Evolutionary conservation across 1,140 invertebrate genomes (phyloP).

Genomic region (Delia radicum): DNA sequence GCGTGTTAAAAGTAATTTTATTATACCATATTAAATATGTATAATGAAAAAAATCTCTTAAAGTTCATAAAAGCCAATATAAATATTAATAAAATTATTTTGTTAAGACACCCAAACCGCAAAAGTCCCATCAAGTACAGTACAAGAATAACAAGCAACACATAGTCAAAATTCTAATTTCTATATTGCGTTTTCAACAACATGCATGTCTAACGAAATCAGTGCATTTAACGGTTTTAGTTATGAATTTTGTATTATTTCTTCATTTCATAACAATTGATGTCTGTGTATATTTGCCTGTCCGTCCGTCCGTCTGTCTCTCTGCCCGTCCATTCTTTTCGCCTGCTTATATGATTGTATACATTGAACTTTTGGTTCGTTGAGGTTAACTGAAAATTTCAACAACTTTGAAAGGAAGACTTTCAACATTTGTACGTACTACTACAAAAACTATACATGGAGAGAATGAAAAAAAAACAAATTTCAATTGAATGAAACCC

Average conservation of each 20-base stretch:
- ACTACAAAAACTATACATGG: not conserved
- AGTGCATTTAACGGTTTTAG: not conserved
- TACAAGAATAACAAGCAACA: too few relatives aligned
- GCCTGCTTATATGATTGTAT: not conserved
- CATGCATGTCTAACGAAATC: not conserved
- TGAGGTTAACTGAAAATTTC: not conserved
- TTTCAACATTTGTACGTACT: not conserved
- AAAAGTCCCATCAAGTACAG: too few relatives aligned
- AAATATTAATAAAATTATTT: not conserved
- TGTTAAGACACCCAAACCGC: too few relatives aligned
- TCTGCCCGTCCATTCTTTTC: not conserved
- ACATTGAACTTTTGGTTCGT: not conserved
- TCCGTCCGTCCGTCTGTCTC: not conserved
- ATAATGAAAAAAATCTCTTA: not conserved
- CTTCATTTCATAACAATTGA: not conserved
- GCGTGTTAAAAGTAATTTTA: not conserved
- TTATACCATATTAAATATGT: not conserved
- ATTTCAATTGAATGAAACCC: not conserved
- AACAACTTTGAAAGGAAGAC: not conserved
- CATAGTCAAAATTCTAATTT: not conserved
- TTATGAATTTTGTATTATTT: too few relatives aligned
- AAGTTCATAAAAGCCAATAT: not conserved
- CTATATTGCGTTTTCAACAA: not conserved
- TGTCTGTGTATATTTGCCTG: not conserved
- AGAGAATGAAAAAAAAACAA: not conserved